These are phyloP conservation scores for Herminia tarsipennalis DNA, from an alignment of 2,888 invertebrate genomes.

Conservation along the genomic window DNA sequence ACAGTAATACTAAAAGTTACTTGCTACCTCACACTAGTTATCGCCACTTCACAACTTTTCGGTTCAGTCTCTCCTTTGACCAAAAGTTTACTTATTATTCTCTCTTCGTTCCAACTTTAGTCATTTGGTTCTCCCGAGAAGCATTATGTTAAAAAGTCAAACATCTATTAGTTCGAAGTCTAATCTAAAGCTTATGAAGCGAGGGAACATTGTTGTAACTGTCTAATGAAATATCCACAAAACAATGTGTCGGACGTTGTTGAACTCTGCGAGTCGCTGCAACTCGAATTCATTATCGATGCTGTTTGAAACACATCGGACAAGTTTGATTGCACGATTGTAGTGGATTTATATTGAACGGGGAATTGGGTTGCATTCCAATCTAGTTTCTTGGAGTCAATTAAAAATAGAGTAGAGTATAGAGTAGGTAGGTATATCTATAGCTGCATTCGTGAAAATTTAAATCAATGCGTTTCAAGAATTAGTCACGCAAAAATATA, in stretches of 20 bases:
- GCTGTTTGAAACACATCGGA: slow-evolving; percentile 9
- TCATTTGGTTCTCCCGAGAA: background rate
- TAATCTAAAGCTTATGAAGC: slow-evolving; percentile 21
- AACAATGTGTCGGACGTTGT: slow-evolving; percentile 19
- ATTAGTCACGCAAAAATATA: no score
- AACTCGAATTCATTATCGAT: slow-evolving; percentile 9
- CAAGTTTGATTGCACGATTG: slow-evolving; percentile 27
- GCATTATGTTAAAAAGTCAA: slow-evolving; percentile 15
- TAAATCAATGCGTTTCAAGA: no score
- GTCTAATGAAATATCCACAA: slow-evolving; percentile 31
- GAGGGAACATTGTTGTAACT: background rate
- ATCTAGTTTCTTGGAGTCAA: slow-evolving; percentile 10
- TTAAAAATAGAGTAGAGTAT: no score
- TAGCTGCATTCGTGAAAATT: no score
- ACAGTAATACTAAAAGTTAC: slow-evolving; percentile 8
- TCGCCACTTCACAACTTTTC: slow-evolving; percentile 6
- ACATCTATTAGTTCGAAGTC: slow-evolving; percentile 9
- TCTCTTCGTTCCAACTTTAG: slow-evolving; percentile 4
- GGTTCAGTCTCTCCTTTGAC: background rate
- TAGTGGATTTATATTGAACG: slow-evolving; percentile 15
- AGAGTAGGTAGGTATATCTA: no score
- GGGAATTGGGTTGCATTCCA: slow-evolving; percentile 16
- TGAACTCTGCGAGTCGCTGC: slow-evolving; percentile 8
- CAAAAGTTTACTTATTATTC: slow-evolving; percentile 10
- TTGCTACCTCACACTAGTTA: no score